Percentiles rank a stretch among this genome's conserved stretches.
phyloP scores from a whole-genome alignment of 2,113 vertebrate genomes.

The Cheilinus undulatus region DNA sequence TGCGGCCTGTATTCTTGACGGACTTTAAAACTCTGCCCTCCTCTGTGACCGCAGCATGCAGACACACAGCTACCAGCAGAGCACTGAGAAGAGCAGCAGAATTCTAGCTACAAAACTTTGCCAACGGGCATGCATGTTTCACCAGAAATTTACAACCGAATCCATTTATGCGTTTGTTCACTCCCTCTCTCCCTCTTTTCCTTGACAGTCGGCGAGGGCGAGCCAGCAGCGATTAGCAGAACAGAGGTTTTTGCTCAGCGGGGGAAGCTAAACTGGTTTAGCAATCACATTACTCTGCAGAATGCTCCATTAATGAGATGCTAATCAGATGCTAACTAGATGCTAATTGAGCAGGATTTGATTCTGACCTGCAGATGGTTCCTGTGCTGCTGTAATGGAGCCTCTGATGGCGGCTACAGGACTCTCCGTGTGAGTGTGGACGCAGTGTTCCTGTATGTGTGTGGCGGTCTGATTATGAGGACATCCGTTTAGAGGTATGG shows the following conservation, averaged over 20 bases:
- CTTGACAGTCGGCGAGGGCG: conserved; percentile 6
- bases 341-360: conserved; percentile 71
- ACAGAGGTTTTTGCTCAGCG: conserved; percentile 62
- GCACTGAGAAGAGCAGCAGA: background rate
- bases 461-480: background rate
- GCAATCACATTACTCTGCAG: conserved; percentile 67
- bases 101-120: background rate
- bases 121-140: background rate
- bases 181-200: background rate
- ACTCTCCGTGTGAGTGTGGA: conserved; percentile 5
- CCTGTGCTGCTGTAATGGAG: conserved; percentile 56
- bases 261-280: conserved; percentile 60
- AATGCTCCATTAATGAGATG: conserved; percentile 65
- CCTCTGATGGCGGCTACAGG: conserved; percentile 37
- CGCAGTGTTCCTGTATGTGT: background rate
- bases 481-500: background rate
- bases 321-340: conserved; percentile 66
- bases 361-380: conserved; percentile 73
- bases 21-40: too few species aligned
- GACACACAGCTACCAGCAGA: conserved; percentile 1
- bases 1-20: too few species aligned
- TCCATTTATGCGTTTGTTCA: background rate
- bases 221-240: conserved; percentile 57
- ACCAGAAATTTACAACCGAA: background rate
- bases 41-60: too few species aligned